phyloP scores from a whole-genome alignment of 2,888 invertebrate species.

The Monoplex corrugatus region DNA sequence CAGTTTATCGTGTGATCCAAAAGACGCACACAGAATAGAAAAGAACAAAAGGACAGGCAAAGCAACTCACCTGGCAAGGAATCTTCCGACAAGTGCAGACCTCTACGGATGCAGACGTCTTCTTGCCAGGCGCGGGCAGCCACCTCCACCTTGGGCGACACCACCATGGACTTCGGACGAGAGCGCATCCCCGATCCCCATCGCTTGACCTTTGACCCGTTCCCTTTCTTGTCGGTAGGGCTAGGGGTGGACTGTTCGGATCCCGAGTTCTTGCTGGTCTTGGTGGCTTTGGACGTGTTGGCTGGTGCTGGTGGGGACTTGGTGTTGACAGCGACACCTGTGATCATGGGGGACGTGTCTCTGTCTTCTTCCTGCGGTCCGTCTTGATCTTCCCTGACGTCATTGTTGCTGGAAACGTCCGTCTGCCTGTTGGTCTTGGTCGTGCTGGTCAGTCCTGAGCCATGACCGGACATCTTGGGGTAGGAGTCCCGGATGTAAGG shows the following conservation, averaged over 20 bases:
- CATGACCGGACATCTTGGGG: no score
- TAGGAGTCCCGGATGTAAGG: no score
- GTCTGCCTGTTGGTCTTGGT: no score
- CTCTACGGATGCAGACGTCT: constrained; percentile 57
- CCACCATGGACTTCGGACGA: constrained; percentile 71
- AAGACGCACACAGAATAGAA: no score
- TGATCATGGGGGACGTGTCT: not conserved
- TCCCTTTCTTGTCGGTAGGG: constrained; percentile 78
- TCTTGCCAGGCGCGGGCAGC: constrained; percentile 66
- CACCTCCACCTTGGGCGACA: constrained; percentile 65
- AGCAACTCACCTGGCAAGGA: constrained; percentile 63
- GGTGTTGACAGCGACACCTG: not conserved
- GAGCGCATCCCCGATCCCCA: constrained; percentile 59
- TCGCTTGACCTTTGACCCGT: constrained; percentile 33
- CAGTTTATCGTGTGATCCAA: no score
- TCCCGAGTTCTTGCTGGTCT: not conserved
- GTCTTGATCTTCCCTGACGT: no score
- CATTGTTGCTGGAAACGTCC: no score
- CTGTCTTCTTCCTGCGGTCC: no score
- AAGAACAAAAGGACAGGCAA: no score
- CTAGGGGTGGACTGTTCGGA: constrained; percentile 65
- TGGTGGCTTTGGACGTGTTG: not conserved
- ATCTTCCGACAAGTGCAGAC: constrained; percentile 67
- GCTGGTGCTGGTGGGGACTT: no score
- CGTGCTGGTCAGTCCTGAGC: no score